These are phyloP conservation scores for Hycleus cichorii DNA, from an alignment of 1,140 invertebrate species.

Conservation along the genomic window DNA sequence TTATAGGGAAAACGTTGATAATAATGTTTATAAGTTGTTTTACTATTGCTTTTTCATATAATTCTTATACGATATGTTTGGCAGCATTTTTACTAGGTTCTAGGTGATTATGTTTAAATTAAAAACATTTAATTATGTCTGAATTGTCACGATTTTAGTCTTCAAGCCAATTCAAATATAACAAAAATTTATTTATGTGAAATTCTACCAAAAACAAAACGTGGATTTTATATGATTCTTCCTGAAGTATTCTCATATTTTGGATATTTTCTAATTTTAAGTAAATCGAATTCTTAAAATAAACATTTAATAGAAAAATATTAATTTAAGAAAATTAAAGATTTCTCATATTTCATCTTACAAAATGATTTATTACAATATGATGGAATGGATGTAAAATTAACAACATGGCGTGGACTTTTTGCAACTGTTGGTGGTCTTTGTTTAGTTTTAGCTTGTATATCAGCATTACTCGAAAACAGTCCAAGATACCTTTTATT, in stretches of 20 bases:
- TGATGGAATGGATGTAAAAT: constrained; percentile 15
- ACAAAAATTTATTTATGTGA: constrained; percentile 28
- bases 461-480: constrained; percentile 22
- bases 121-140: background rate
- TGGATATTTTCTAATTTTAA: constrained; percentile 20
- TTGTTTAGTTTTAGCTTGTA: constrained; percentile 24
- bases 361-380: constrained; percentile 4
- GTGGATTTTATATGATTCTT: constrained; percentile 18
- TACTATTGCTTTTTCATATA: constrained; percentile 22
- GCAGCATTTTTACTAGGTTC: constrained; percentile 22
- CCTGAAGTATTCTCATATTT: constrained; percentile 23
- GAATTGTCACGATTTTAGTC: constrained; percentile 13
- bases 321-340: background rate
- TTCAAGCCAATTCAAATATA: constrained; percentile 20
- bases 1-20: constrained; percentile 21
- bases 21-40: constrained; percentile 27
- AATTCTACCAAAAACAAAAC: constrained; percentile 18
- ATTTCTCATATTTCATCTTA: background rate
- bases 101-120: constrained; percentile 21
- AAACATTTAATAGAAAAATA: background rate
- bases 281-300: constrained; percentile 1
- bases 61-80: constrained; percentile 16
- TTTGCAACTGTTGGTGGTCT: constrained; percentile 23
- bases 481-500: constrained; percentile 28
- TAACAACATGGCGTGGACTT: constrained; percentile 27